Conservation (phyloP, 2,888 invertebrate species). For the Epicampocera succincta region DNA sequence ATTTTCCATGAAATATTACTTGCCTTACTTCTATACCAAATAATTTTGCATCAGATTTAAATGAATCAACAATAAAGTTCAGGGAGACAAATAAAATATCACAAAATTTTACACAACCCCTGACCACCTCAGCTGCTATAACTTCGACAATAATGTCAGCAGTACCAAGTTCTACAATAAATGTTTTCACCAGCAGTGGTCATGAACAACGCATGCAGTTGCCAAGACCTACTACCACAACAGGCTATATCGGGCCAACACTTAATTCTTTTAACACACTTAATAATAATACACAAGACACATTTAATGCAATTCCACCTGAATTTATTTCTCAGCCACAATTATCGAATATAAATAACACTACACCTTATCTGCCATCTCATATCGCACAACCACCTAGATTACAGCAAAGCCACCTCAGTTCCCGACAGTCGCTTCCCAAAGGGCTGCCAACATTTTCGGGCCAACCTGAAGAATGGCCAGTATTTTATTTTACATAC, state of each 20-base stretch:
- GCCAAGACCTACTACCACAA: not conserved
- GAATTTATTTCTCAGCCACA: constrained; percentile 8
- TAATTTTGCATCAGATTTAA: not conserved
- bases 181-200: not conserved
- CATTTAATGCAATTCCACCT: too few species aligned
- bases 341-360: not conserved
- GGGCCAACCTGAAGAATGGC: too few species aligned
- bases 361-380: not conserved
- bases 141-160: not conserved
- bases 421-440: too few species aligned
- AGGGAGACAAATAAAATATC: constrained; percentile 2
- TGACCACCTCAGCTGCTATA: not conserved
- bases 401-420: constrained; percentile 7
- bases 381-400: not conserved
- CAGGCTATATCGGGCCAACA: not conserved
- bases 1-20: not conserved
- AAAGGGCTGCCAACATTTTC: too few species aligned
- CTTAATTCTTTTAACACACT: too few species aligned
- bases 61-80: not conserved
- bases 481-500: too few species aligned
- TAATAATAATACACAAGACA: constrained; percentile 2
- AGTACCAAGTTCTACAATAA: too few species aligned
- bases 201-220: not conserved
- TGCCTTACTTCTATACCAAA: not conserved
- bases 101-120: not conserved